Base-by-base conservation (phyloP, 2,888 invertebrate genomes). In the Lacanobia oleracea region DNA sequence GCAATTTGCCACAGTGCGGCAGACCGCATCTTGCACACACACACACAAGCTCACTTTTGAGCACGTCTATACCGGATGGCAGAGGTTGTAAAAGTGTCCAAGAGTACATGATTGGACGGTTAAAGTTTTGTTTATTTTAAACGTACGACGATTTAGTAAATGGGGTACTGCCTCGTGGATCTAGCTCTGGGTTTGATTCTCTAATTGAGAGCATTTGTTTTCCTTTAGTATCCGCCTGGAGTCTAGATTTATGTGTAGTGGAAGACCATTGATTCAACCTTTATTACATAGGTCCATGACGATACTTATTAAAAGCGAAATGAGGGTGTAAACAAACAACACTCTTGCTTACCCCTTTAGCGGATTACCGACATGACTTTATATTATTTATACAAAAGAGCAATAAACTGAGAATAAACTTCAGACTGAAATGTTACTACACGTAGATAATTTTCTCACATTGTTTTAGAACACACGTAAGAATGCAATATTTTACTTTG, bases 1-100 rank as follows among this genome's bases (percentile, higher is more conserved):
- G 68, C 77, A 76, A 83, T 77, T 77, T 83, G 27, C 68, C 37
- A 60, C 70, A 80, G 73, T 43, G 75, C 67, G 65, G 63, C 63
- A 73, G 53, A 57, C 23, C 45, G 51, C 72, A 67, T 67, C 78
- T 77, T 57, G 61, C 72, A 59, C 51, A 60, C 68, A 63, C 14
- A 57, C 63, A 40, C 64, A 21, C 67, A 57, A 73, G 21, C 43
- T 45, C 66, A 60, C 68, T 74, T 69, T 50, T 67, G 66, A 78
- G 63, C 68, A 50, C 56, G 37, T 27, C 63, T 73, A 43, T 68
- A 67, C 43, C 12, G n/a, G 12, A 37, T 12, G 10, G 9, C 21
- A n/a, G 12, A n/a, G 12, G 40, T 56, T 66, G 45, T 56, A 54
- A 66, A 68, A 60, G 63, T 68, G 27, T 66, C 18, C n/a, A 50